Percentiles rank a stretch among this genome's conserved stretches.
Conservation (phyloP, 2,888 invertebrate genomes). For the Platycnemis pennipes region DNA sequence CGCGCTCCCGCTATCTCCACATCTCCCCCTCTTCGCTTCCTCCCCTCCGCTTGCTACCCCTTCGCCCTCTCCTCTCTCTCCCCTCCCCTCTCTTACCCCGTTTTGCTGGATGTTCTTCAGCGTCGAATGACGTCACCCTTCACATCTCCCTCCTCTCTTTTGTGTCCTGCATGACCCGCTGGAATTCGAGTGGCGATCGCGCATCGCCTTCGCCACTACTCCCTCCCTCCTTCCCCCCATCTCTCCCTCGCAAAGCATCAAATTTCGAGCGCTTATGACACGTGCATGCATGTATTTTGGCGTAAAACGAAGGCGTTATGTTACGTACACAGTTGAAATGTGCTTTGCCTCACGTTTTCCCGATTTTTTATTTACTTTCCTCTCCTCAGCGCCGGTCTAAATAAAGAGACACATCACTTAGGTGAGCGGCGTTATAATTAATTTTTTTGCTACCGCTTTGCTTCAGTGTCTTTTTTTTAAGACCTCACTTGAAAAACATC, state of each 20-base stretch:
- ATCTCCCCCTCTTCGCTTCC: background rate
- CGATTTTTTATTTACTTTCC: too few species aligned
- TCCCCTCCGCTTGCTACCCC: too few species aligned
- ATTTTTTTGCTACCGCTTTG: background rate
- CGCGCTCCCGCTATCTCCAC: background rate
- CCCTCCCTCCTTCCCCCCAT: background rate
- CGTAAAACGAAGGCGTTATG: too few species aligned
- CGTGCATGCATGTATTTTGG: too few species aligned
- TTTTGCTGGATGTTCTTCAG: constrained; percentile 8
- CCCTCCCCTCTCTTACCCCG: background rate
- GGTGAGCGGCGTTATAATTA: background rate
- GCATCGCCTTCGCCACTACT: too few species aligned
- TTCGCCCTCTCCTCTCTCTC: background rate
- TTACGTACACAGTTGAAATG: too few species aligned
- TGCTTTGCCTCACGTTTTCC: too few species aligned
- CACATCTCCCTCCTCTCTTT: background rate
- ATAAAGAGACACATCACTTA: background rate
- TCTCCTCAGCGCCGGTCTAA: too few species aligned
- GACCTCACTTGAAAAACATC: background rate
- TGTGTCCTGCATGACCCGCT: background rate
- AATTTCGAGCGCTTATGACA: background rate
- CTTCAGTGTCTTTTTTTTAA: too few species aligned
- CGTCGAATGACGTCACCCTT: constrained; percentile 30
- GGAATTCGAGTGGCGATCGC: background rate
- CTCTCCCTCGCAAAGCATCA: background rate